Conservation (phyloP, 2,888 invertebrate species). For the Leptinotarsa peninsularis region DNA sequence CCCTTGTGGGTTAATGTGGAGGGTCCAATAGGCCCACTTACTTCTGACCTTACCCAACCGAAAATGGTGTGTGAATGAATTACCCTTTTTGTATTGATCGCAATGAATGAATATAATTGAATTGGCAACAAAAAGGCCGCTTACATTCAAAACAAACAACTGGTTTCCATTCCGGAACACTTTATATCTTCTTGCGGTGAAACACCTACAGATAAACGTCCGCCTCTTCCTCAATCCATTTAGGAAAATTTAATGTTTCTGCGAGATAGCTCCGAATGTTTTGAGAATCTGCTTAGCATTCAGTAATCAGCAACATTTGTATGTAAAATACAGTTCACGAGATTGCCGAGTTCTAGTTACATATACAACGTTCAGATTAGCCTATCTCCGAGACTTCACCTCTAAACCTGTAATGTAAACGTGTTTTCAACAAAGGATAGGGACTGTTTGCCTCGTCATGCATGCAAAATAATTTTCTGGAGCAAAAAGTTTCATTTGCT, state of each 20-base stretch:
- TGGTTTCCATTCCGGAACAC: too few species aligned
- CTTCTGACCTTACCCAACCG: too few species aligned
- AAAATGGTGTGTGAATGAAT: too few species aligned
- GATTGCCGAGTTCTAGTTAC: conserved; percentile 49
- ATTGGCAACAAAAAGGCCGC: too few species aligned
- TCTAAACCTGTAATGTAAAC: conserved; percentile 27
- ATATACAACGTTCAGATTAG: conserved; percentile 40
- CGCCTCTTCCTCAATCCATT: conserved; percentile 7
- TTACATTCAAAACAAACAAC: too few species aligned
- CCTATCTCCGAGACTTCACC: conserved; percentile 31
- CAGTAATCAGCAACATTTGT: conserved; percentile 53
- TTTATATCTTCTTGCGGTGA: too few species aligned
- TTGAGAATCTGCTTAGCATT: conserved; percentile 47
- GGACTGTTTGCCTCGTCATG: conserved; percentile 6
- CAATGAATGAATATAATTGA: too few species aligned
- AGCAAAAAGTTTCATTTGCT: conserved; percentile 8
- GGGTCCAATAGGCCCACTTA: too few species aligned
- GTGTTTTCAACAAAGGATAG: conserved; percentile 25
- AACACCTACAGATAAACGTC: conserved; percentile 7
- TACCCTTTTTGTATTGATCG: too few species aligned
- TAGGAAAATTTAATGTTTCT: conserved; percentile 15
- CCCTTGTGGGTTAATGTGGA: too few species aligned
- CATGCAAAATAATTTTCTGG: neutral
- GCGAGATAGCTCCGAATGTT: conserved; percentile 27
- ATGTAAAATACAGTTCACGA: conserved; percentile 52